phyloP scores from a whole-genome alignment of 1,140 invertebrate genomes.

The Drosophila erecta region DNA sequence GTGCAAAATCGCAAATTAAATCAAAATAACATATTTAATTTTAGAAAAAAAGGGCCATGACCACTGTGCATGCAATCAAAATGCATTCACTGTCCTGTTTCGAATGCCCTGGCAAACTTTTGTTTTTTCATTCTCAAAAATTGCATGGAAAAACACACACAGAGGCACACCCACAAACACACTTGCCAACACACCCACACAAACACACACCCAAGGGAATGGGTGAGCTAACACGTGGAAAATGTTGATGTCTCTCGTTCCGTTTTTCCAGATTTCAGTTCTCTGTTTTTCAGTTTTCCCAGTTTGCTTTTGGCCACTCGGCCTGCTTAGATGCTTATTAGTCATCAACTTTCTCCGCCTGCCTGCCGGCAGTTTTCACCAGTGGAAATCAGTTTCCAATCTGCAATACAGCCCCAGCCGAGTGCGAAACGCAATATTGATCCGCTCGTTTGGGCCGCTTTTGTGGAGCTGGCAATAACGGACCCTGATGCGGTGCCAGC shows the following conservation, averaged over 20 bases:
- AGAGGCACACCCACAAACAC: conserved; percentile 4
- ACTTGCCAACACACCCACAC: not conserved
- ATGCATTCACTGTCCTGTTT: conserved; percentile 57
- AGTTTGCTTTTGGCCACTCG: conserved; percentile 49
- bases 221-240: conserved; percentile 55
- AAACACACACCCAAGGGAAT: conserved; percentile 9
- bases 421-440: conserved; percentile 38
- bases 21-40: not conserved
- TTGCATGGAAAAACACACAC: conserved; percentile 26
- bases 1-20: too few relatives aligned
- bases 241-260: conserved; percentile 32
- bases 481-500: conserved; percentile 26
- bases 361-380: not conserved
- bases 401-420: conserved; percentile 18
- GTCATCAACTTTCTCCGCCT: conserved; percentile 30
- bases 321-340: conserved; percentile 73
- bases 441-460: conserved; percentile 11
- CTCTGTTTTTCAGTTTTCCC: conserved; percentile 17
- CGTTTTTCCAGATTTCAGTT: conserved; percentile 31
- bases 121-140: conserved; percentile 56
- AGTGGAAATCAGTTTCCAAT: conserved; percentile 35
- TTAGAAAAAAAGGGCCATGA: not conserved
- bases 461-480: conserved; percentile 29
- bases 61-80: conserved; percentile 68
- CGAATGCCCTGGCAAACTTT: conserved; percentile 43